A percentile compares a stretch with the other conserved stretches of the same genome.
phyloP scores from a whole-genome alignment of 2,113 vertebrate genomes.

The Mus pahari region DNA sequence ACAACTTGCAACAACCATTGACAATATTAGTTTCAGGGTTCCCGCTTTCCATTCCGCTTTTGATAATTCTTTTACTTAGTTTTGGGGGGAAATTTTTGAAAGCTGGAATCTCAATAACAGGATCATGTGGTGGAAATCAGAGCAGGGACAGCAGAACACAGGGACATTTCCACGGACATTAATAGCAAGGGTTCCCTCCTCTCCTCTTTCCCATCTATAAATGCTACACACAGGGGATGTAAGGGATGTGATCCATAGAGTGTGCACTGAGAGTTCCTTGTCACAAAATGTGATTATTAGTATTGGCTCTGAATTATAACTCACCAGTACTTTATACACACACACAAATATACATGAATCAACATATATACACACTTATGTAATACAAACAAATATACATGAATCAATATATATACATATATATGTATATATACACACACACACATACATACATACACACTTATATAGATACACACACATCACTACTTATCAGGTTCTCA shows the following conservation, averaged over 20 bases:
- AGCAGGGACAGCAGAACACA: neutral
- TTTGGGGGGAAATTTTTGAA: conserved; percentile 4
- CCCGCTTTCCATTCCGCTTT: conserved; percentile 19
- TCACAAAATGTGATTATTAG: neutral
- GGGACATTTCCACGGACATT: neutral
- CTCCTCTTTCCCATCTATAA: neutral
- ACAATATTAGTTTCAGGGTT: conserved; percentile 40
- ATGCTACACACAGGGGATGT: neutral
- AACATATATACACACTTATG: neutral
- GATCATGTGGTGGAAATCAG: neutral
- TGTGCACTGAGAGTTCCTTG: neutral
- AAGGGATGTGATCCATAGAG: neutral
- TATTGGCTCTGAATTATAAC: neutral
- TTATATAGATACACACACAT: too few species aligned
- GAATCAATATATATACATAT: neutral
- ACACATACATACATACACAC: neutral
- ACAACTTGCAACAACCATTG: neutral
- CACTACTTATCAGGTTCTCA: neutral
- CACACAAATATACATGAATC: neutral
- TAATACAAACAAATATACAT: neutral
- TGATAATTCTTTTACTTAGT: conserved; percentile 37
- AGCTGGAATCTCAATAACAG: neutral
- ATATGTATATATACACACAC: neutral
- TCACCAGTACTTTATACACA: too few species aligned
- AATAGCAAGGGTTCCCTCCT: neutral